These are phyloP conservation scores for Bolinopsis microptera DNA, from an alignment of 37 sponge, comb jelly and placozoan species.

Conservation along the genomic window DNA sequence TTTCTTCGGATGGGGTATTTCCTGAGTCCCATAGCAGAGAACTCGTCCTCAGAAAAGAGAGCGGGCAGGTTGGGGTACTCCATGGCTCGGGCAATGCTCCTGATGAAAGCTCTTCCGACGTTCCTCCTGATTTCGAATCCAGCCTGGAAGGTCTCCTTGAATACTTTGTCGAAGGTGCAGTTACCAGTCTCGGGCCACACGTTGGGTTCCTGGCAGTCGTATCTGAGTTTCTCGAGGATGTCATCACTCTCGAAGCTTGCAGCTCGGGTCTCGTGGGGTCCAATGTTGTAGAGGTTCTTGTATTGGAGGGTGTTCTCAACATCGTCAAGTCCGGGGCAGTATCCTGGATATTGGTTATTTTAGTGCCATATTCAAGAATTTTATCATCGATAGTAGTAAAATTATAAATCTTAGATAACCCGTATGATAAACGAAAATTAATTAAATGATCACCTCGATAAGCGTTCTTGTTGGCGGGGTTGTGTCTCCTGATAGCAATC, in stretches of 20 bases:
- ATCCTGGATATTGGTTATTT: background rate
- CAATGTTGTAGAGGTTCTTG: constrained; percentile 63
- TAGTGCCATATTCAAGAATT: background rate
- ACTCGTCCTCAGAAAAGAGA: constrained; percentile 42
- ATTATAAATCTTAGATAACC: background rate
- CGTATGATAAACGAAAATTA: background rate
- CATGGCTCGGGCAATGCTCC: constrained; percentile 28
- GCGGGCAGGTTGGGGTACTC: background rate
- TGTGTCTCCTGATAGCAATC: constrained; percentile 40
- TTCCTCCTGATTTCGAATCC: constrained; percentile 42
- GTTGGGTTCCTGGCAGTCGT: constrained; percentile 45
- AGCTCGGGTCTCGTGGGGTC: constrained; percentile 9
- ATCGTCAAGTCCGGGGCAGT: constrained; percentile 48
- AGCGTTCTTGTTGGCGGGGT: constrained; percentile 42
- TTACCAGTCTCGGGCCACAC: constrained; percentile 25
- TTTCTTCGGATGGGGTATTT: constrained; percentile 26
- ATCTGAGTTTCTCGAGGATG: constrained; percentile 34
- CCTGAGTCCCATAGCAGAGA: constrained; percentile 55
- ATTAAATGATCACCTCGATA: constrained; percentile 27
- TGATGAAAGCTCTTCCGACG: constrained; percentile 5
- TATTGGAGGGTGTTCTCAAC: constrained; percentile 59
- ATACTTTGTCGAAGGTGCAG: constrained; percentile 39
- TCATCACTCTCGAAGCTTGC: background rate
- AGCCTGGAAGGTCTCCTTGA: constrained; percentile 49
- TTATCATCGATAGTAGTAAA: background rate